Evolutionary conservation across 2,888 invertebrate species (phyloP).

Genomic region (Eupithecia dodoneata): DNA sequence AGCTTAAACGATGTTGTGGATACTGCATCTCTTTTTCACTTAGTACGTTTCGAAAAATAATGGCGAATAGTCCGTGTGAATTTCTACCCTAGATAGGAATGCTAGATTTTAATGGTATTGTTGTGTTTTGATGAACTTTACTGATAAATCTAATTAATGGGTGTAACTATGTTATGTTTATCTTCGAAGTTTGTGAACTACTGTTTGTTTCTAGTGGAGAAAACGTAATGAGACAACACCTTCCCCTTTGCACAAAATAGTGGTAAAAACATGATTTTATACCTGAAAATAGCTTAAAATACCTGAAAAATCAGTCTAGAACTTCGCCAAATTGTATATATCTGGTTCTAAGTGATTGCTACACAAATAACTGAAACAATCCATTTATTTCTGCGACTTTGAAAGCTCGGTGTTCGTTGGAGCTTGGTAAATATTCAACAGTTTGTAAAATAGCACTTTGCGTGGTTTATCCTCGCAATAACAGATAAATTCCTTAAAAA

Average conservation of each 20-base stretch:
- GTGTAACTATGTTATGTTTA: constrained; percentile 24
- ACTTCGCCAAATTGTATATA: not conserved
- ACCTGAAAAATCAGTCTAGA: not conserved
- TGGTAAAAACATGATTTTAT: not conserved
- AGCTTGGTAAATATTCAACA: not conserved
- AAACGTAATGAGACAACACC: constrained; percentile 43
- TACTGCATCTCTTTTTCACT: constrained; percentile 55
- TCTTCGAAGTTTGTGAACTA: constrained; percentile 41
- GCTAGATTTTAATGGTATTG: constrained; percentile 35
- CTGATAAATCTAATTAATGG: constrained; percentile 57
- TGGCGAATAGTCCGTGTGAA: constrained; percentile 76
- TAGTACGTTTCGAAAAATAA: constrained; percentile 60
- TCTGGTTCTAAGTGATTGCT: not conserved
- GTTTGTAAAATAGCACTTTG: constrained; percentile 6
- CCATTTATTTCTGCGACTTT: not conserved
- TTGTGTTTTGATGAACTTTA: constrained; percentile 54
- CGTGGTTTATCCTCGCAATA: not conserved
- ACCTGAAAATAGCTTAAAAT: constrained; percentile 4
- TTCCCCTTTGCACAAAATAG: constrained; percentile 46
- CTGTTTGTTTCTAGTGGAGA: constrained; percentile 32
- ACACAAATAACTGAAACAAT: not conserved
- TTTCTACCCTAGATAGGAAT: constrained; percentile 64
- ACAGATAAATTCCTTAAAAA: not conserved
- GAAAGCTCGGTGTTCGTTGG: not conserved
- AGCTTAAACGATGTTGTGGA: not conserved